A percentile compares a stretch with the other conserved stretches of the same genome.
Conservation (phyloP, 1,140 invertebrate genomes). For the Drosophila pectinifera region DNA sequence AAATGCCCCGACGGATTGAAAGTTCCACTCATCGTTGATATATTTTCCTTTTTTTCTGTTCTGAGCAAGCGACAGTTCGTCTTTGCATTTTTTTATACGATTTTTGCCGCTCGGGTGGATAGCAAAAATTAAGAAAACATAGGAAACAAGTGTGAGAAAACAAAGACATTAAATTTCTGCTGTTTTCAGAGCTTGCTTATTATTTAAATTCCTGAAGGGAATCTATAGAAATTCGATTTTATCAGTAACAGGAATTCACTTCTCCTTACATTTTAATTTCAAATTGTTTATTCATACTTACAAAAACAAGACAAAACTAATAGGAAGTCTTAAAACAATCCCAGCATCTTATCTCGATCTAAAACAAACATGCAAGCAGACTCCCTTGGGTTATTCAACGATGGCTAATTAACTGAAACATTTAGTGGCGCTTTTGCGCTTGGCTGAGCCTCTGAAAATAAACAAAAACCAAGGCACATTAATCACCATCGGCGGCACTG, state of each 20-base stretch:
- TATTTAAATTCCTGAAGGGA: neutral
- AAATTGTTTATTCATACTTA: neutral
- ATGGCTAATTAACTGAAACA: conserved; percentile 66
- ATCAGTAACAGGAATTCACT: neutral
- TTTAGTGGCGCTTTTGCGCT: conserved; percentile 67
- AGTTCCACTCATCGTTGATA: conserved; percentile 53
- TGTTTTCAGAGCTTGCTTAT: neutral
- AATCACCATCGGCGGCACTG: conserved; percentile 56
- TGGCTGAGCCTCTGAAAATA: conserved; percentile 67
- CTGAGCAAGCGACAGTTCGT: conserved; percentile 17
- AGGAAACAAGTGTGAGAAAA: neutral
- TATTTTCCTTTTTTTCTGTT: conserved; percentile 9
- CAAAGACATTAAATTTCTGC: conserved; percentile 5
- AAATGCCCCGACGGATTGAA: conserved; percentile 76
- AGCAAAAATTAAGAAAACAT: neutral
- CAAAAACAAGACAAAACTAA: no score
- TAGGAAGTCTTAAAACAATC: neutral
- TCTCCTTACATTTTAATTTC: neutral
- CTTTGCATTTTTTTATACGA: conserved; percentile 15
- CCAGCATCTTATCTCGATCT: no score
- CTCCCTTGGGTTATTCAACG: conserved; percentile 11
- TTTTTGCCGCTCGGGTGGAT: neutral
- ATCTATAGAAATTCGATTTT: neutral
- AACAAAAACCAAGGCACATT: conserved; percentile 56
- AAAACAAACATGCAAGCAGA: neutral